Conservation (phyloP, 92 coral and sea anemone genomes). For the Blastomussa wellsi region DNA sequence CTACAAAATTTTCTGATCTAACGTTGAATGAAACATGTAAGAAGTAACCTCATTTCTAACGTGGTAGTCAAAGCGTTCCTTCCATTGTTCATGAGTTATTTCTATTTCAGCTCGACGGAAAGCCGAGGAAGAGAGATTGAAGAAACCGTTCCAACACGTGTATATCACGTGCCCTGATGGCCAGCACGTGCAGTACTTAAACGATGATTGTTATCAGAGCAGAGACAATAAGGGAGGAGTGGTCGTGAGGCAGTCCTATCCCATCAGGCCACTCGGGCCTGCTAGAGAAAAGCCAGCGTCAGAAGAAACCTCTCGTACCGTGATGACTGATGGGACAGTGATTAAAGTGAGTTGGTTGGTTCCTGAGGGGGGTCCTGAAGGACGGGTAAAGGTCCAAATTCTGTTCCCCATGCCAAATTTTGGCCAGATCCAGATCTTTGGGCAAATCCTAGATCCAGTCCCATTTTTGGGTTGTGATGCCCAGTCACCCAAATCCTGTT, state of each 20-base stretch:
- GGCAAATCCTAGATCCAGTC: too few relatives aligned
- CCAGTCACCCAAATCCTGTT: too few relatives aligned
- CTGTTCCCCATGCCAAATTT: too few relatives aligned
- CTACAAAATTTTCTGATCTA: too few relatives aligned
- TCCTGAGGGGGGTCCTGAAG: too few relatives aligned
- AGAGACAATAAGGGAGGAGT: constrained; percentile 82
- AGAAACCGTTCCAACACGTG: constrained; percentile 82
- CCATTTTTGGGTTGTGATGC: too few relatives aligned
- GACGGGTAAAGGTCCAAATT: too few relatives aligned
- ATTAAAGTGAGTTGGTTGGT: constrained; percentile 62
- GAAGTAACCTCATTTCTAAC: not conserved
- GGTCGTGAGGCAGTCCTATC: constrained; percentile 85
- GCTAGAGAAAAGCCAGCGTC: constrained; percentile 72
- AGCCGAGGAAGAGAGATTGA: constrained; percentile 66
- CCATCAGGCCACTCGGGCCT: constrained; percentile 74
- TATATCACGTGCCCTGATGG: constrained; percentile 95
- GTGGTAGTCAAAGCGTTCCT: not conserved
- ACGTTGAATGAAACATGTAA: not conserved
- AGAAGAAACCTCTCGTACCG: constrained; percentile 81
- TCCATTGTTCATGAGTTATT: not conserved
- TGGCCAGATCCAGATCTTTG: too few relatives aligned
- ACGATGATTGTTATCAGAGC: constrained; percentile 73
- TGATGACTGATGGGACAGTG: constrained; percentile 91
- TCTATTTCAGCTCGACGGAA: constrained; percentile 30
- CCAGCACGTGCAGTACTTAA: constrained; percentile 82